A percentile compares a stretch with the other conserved stretches of the same genome.
phyloP scores from a whole-genome alignment of 2,888 invertebrate genomes.

The Agelastica alni region DNA sequence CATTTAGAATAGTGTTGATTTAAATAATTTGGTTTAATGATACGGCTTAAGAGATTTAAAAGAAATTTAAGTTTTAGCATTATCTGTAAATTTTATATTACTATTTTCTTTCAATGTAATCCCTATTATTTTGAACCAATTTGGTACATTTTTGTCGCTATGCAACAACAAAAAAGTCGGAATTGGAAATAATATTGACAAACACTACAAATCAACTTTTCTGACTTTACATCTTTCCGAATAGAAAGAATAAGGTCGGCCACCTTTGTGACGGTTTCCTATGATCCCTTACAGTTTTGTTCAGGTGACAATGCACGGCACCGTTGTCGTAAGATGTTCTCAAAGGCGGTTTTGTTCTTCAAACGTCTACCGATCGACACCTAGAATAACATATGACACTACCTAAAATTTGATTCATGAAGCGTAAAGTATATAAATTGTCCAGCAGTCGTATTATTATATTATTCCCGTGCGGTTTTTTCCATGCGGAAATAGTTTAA shows the following conservation, averaged over 20 bases:
- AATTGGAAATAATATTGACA: constrained; percentile 21
- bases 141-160: constrained; percentile 3
- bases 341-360: constrained; percentile 45
- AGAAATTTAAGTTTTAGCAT: too few relatives aligned
- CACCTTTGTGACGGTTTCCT: constrained; percentile 5
- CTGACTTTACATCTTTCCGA: constrained; percentile 8
- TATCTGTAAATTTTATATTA: too few relatives aligned
- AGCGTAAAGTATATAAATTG: constrained; percentile 42
- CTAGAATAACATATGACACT: constrained; percentile 42
- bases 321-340: constrained; percentile 11
- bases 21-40: too few relatives aligned
- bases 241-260: constrained; percentile 5
- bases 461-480: constrained; percentile 2
- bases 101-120: too few relatives aligned
- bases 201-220: constrained; percentile 18
- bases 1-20: too few relatives aligned
- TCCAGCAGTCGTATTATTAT: constrained; percentile 4
- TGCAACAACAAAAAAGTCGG: constrained; percentile 11
- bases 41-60: too few relatives aligned
- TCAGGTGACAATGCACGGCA: constrained; percentile 13
- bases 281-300: constrained; percentile 12
- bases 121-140: too few relatives aligned
- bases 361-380: constrained; percentile 44
- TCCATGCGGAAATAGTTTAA: constrained; percentile 4
- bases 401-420: constrained; percentile 43